Conservation (phyloP, 2,113 vertebrate genomes). For the Zosterops lateralis region DNA sequence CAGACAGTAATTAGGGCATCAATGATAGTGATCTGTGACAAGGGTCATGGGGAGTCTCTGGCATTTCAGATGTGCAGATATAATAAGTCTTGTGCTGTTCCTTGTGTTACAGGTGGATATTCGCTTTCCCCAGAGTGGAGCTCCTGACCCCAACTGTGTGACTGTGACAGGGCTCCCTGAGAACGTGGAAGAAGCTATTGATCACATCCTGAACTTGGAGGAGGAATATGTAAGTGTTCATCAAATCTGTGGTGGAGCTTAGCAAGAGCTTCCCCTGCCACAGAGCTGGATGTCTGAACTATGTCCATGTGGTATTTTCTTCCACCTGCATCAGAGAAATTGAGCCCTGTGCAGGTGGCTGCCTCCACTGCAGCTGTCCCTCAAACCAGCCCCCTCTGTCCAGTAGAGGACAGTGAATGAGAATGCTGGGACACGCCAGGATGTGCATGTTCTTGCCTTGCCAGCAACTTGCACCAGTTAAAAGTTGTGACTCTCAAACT, state of each 20-base stretch:
- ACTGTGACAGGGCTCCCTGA: slow-evolving; percentile 94
- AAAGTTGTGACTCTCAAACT: neutral
- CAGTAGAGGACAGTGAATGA: neutral
- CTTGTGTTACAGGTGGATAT: slow-evolving; percentile 87
- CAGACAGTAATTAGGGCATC: neutral
- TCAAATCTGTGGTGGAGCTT: neutral
- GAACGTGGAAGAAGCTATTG: slow-evolving; percentile 95
- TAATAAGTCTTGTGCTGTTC: neutral
- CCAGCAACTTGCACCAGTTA: neutral
- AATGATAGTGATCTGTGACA: neutral
- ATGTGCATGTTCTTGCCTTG: neutral
- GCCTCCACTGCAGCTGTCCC: neutral
- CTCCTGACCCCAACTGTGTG: slow-evolving; percentile 91
- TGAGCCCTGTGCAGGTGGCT: neutral
- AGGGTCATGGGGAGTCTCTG: neutral
- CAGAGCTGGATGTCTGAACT: neutral
- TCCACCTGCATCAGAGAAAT: neutral
- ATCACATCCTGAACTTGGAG: slow-evolving; percentile 95
- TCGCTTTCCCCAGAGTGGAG: slow-evolving; percentile 93
- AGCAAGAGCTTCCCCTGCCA: neutral
- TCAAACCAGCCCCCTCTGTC: neutral
- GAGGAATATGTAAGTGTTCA: slow-evolving; percentile 90
- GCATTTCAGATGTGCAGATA: neutral
- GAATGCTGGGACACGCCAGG: neutral
- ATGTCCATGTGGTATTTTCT: neutral